These are phyloP conservation scores for Characodon lateralis DNA, from an alignment of 2,797 vertebrate genomes.

Conservation along the genomic window DNA sequence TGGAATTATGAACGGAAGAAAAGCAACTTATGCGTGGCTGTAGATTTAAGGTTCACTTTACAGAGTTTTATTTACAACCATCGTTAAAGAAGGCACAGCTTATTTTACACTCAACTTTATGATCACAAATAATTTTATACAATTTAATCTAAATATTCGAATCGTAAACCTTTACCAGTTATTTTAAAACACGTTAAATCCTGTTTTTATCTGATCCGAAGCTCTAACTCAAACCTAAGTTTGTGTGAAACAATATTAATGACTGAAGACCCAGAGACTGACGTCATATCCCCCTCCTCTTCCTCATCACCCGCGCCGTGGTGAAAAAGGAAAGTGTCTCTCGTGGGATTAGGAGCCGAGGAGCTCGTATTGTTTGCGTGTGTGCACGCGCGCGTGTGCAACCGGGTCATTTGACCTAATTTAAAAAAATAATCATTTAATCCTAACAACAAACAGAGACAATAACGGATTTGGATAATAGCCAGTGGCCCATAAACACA, in stretches of 20 bases:
- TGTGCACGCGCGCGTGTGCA: conserved; percentile 30
- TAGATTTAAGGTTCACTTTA: background rate
- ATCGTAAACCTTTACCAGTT: too few relatives aligned
- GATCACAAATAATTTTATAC: too few relatives aligned
- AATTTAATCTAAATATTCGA: too few relatives aligned
- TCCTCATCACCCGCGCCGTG: conserved; percentile 37
- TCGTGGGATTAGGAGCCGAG: conserved; percentile 61
- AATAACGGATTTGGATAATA: conserved; percentile 16
- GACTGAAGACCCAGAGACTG: conserved; percentile 15
- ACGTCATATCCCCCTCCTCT: conserved; percentile 42
- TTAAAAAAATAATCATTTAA: conserved; percentile 44
- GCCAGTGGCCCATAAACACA: conserved; percentile 2
- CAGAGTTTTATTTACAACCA: too few relatives aligned
- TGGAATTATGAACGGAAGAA: conserved; percentile 10
- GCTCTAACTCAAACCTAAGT: background rate
- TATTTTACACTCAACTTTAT: too few relatives aligned
- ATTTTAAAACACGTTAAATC: background rate
- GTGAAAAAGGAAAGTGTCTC: conserved; percentile 73
- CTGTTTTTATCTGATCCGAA: background rate
- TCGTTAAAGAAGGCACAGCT: too few relatives aligned
- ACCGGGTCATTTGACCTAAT: conserved; percentile 68
- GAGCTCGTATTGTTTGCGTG: conserved; percentile 49
- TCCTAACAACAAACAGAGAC: conserved; percentile 55
- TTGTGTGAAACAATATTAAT: background rate
- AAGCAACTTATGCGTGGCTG: background rate